Evolutionary conservation across 1,140 invertebrate genomes (phyloP).

Genomic region (Leptinotarsa defecta): DNA sequence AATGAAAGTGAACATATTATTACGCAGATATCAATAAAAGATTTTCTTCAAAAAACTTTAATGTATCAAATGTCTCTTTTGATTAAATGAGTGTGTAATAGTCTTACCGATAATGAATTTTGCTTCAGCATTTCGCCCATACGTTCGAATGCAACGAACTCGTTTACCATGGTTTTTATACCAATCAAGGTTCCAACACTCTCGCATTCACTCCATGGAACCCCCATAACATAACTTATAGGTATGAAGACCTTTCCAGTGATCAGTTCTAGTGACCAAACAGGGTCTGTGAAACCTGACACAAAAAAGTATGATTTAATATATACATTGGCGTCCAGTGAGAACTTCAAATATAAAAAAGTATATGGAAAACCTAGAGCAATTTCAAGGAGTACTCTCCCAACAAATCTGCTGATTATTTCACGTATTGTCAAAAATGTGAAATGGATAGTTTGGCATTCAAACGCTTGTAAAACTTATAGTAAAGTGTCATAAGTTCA

Average conservation of each 20-base stretch:
- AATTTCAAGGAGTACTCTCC: too few species aligned
- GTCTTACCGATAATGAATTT: conserved; percentile 8
- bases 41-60: too few species aligned
- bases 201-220: conserved; percentile 77
- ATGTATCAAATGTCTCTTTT: neutral
- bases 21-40: too few species aligned
- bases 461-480: too few species aligned
- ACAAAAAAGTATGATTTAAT: neutral
- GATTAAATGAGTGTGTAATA: neutral
- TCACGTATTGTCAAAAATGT: too few species aligned
- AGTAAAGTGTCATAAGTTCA: too few species aligned
- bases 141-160: conserved; percentile 82
- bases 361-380: too few species aligned
- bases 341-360: too few species aligned
- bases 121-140: conserved; percentile 34
- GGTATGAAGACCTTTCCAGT: conserved; percentile 87
- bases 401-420: too few species aligned
- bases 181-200: conserved; percentile 82
- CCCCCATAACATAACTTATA: conserved; percentile 71
- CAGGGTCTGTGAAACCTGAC: conserved; percentile 21
- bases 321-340: too few species aligned
- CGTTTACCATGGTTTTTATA: conserved; percentile 88
- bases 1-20: too few species aligned
- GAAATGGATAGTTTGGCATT: too few species aligned
- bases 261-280: conserved; percentile 70